These are phyloP conservation scores for Myotis brandtii DNA, from an alignment of 2,113 vertebrate genomes.

Conservation along the genomic window DNA sequence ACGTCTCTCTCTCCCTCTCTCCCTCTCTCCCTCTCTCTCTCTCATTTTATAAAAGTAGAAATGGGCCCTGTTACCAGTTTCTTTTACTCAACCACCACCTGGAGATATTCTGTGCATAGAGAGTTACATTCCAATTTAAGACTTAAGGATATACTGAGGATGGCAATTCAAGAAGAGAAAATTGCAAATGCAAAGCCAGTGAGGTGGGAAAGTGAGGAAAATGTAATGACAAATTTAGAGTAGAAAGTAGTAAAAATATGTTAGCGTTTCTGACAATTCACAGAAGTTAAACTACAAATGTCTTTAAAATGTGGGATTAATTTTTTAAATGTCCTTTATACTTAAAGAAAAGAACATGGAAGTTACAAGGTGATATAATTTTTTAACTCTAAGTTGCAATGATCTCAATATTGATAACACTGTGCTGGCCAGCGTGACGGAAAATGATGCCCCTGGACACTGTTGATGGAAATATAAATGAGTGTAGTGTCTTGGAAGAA, in stretches of 20 bases:
- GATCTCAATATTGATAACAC: neutral
- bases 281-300: neutral
- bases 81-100: neutral
- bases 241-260: constrained; percentile 6
- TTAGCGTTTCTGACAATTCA: neutral
- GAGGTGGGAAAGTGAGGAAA: neutral
- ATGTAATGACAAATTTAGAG: neutral
- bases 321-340: neutral
- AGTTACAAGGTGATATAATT: neutral
- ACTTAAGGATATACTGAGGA: neutral
- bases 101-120: neutral
- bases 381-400: neutral
- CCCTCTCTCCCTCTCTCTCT: rapidly evolving
- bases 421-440: neutral
- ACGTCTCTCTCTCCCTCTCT: too few relatives aligned
- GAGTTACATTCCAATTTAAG: neutral
- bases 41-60: neutral
- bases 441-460: neutral
- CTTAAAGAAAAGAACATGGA: neutral
- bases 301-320: constrained; percentile 19
- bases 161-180: neutral
- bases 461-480: neutral
- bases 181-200: neutral
- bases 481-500: neutral
- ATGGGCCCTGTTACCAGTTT: neutral